Base-by-base conservation (phyloP, 2,888 invertebrate species). In the Drosophila kambysellisi region DNA sequence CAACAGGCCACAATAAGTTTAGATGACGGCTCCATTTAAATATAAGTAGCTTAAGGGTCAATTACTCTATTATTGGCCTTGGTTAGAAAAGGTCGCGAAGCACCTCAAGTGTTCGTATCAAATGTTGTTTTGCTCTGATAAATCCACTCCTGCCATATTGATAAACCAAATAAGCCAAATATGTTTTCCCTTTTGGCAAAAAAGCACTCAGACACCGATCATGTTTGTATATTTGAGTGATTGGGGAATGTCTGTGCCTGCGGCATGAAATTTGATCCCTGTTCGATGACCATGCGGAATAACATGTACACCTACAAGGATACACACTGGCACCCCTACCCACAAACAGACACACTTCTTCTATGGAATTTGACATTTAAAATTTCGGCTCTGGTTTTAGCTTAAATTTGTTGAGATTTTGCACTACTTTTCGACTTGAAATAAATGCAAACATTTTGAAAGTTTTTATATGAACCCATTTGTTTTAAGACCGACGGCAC, bases 171-270 rank as follows among this genome's bases (percentile, higher is more conserved):
- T 46, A 70, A 53, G 51, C 7, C 61, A 61, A 41, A 33, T 61
- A 61, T 50, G 29, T 39, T 60, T 46, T 59, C 37, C n/a, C 60
- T 33, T 39, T 70, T 29, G 69, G 71, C 60, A 72, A 70, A 59
- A 60, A 65, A 80, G 56, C 76, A 77, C 77, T 80, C 76, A 78
- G 81, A 66, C 78, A 51, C 41, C 41, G 65, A 69, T 76, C 64
- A 51, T 51, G 63, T 68, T 35, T 64, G 25, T 61, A 46, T 51
- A 60, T 68, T 35, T 64, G 25, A n/a, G 39, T 9, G 8, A 4
- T 20, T 4, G 29, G 12, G 11, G 25, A 51, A 51, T 57, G 52
- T 12, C n/a, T 46, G 29, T 15, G 71, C 76, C 70, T 58, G 53
- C 9, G 54, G 82, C 48, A 17, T 30, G 68, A 53, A 82, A 82